Conservation (phyloP, 2,797 vertebrate genomes). For the Sebastes nivosus region DNA sequence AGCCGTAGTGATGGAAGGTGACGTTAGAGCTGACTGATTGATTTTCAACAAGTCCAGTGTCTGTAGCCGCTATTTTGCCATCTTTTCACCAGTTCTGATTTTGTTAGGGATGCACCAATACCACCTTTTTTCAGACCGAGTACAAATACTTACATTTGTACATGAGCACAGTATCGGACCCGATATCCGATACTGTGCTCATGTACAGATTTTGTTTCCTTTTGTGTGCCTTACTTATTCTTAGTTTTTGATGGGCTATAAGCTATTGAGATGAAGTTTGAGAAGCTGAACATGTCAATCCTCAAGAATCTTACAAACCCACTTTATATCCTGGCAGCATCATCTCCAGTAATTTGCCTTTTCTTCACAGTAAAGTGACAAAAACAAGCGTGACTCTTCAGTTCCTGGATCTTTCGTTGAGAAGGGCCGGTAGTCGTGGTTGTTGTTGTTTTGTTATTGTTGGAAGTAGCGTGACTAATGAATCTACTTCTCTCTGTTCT, state of each 20-base stretch:
- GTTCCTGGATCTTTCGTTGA: neutral
- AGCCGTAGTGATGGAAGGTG: too few species aligned
- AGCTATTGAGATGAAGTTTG: neutral
- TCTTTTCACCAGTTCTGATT: too few species aligned
- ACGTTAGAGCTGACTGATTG: too few species aligned
- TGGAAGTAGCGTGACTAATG: neutral
- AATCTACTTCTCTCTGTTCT: neutral
- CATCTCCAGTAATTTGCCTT: neutral
- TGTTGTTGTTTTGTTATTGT: neutral
- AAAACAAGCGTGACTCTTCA: neutral
- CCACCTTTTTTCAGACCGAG: too few species aligned
- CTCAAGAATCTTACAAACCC: neutral
- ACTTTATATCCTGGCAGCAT: neutral
- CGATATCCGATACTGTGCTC: too few species aligned
- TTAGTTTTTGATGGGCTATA: neutral
- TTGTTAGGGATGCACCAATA: too few species aligned
- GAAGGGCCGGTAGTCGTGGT: neutral
- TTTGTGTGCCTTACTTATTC: neutral
- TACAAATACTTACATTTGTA: too few species aligned
- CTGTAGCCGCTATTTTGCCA: too few species aligned
- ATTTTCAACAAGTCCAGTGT: too few species aligned
- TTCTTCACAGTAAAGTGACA: neutral
- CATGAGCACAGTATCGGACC: too few species aligned
- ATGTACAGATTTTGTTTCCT: too few species aligned
- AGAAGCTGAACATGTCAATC: neutral